These are phyloP conservation scores for Drosophila flavopinicola DNA, from an alignment of 2,888 invertebrate genomes.

Conservation along the genomic window DNA sequence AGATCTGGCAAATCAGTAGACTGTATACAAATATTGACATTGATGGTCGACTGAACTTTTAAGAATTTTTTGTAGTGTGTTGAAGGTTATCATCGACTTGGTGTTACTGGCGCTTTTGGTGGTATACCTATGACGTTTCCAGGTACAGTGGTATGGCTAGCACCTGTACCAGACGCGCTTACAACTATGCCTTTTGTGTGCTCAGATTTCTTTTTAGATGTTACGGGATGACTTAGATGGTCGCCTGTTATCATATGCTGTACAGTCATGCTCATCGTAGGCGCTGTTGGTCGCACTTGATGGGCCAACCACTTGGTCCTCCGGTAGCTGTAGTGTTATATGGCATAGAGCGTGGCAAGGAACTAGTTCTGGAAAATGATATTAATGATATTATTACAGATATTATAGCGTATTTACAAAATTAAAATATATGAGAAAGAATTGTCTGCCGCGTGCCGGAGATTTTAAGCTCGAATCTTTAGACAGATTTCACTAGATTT, in stretches of 20 bases:
- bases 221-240: conserved; percentile 62
- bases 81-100: conserved; percentile 78
- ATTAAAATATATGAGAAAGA: no score
- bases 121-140: conserved; percentile 70
- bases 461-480: no score
- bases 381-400: background rate
- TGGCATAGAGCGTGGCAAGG: conserved; percentile 87
- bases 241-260: conserved; percentile 80
- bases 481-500: no score
- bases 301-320: conserved; percentile 86
- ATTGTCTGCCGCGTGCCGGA: no score
- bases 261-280: conserved; percentile 59
- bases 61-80: conserved; percentile 41
- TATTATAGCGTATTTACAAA: background rate
- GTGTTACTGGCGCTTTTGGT: conserved; percentile 67
- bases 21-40: conserved; percentile 23
- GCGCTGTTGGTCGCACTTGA: conserved; percentile 86
- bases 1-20: conserved; percentile 34
- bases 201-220: conserved; percentile 64
- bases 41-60: conserved; percentile 50
- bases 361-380: conserved; percentile 59
- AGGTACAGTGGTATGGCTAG: conserved; percentile 44
- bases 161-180: conserved; percentile 39
- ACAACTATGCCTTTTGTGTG: conserved; percentile 59
- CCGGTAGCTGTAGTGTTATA: conserved; percentile 85